phyloP scores from a whole-genome alignment of 1,140 invertebrate species.

The Drosophila insularis region DNA sequence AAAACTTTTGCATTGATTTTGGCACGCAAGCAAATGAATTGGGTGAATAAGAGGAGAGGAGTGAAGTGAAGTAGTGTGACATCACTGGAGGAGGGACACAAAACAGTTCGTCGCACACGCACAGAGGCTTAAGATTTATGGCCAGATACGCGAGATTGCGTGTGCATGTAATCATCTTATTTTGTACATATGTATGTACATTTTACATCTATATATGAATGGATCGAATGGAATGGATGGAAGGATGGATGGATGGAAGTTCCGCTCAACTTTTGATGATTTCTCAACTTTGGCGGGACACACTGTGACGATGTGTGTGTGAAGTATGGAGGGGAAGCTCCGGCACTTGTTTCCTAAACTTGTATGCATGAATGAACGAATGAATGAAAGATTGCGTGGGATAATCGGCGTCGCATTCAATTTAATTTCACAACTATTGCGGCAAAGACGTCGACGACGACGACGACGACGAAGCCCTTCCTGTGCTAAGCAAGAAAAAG shows the following conservation, averaged over 20 bases:
- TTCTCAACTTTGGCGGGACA: slow-evolving; percentile 50
- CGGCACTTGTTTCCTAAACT: slow-evolving; percentile 51
- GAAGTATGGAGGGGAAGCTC: slow-evolving; percentile 19
- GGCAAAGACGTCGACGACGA: slow-evolving; percentile 16
- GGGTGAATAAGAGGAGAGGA: background rate
- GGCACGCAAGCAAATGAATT: slow-evolving; percentile 43
- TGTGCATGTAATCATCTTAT: slow-evolving; percentile 73
- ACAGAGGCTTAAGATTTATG: slow-evolving; percentile 62
- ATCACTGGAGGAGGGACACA: slow-evolving; percentile 27
- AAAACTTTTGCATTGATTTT: slow-evolving; percentile 73
- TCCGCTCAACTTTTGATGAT: slow-evolving; percentile 74
- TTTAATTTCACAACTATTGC: slow-evolving; percentile 81
- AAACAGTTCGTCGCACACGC: slow-evolving; percentile 44
- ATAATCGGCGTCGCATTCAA: slow-evolving; percentile 80
- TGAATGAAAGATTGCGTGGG: slow-evolving; percentile 79
- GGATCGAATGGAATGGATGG: background rate
- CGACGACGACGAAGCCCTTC: slow-evolving; percentile 61
- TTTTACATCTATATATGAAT: background rate
- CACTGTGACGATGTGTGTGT: slow-evolving; percentile 18
- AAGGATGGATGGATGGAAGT: slow-evolving; percentile 27
- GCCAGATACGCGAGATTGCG: slow-evolving; percentile 63
- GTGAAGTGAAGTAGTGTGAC: background rate
- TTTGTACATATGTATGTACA: slow-evolving; percentile 46
- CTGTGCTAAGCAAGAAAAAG: slow-evolving; percentile 46
- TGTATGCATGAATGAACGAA: slow-evolving; percentile 35